A percentile compares a stretch with the other conserved stretches of the same genome.
These are phyloP conservation scores for Diprion similis DNA, from an alignment of 1,140 invertebrate species.

Conservation along the genomic window DNA sequence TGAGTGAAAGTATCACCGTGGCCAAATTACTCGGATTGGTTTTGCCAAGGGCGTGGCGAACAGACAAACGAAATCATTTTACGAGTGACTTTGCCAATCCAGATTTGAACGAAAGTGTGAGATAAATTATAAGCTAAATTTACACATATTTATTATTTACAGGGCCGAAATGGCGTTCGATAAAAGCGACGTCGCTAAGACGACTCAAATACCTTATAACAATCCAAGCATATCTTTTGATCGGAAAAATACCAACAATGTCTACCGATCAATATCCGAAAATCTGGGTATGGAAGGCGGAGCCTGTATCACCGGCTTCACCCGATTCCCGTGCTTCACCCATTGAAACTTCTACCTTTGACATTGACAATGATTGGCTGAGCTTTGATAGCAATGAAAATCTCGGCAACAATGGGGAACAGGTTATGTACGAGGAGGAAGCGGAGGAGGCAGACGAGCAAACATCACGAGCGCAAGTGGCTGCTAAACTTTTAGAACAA, in stretches of 20 bases:
- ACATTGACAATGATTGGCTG: constrained; percentile 47
- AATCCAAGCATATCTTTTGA: constrained; percentile 40
- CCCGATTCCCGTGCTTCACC: neutral
- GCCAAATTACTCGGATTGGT: too few relatives aligned
- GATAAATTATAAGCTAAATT: constrained; percentile 5
- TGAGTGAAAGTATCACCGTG: too few relatives aligned
- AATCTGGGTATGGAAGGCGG: constrained; percentile 57
- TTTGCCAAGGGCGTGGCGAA: neutral
- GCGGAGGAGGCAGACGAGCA: constrained; percentile 37
- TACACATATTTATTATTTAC: constrained; percentile 28
- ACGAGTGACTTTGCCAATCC: neutral
- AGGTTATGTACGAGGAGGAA: constrained; percentile 22
- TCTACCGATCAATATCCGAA: constrained; percentile 44
- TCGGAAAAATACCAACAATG: constrained; percentile 42
- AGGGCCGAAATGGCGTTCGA: constrained; percentile 54
- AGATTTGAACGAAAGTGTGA: constrained; percentile 11
- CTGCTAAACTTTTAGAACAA: constrained; percentile 52
- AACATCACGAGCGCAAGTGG: constrained; percentile 50
- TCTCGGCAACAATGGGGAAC: constrained; percentile 36
- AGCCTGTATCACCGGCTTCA: constrained; percentile 58
- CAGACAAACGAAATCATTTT: neutral
- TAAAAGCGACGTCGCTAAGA: constrained; percentile 47
- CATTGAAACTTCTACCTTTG: constrained; percentile 34
- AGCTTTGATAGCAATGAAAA: constrained; percentile 14
- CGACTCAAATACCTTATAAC: constrained; percentile 48